Conservation (phyloP, 2,888 invertebrate species). For the Poecilobothrus nobilitatus region DNA sequence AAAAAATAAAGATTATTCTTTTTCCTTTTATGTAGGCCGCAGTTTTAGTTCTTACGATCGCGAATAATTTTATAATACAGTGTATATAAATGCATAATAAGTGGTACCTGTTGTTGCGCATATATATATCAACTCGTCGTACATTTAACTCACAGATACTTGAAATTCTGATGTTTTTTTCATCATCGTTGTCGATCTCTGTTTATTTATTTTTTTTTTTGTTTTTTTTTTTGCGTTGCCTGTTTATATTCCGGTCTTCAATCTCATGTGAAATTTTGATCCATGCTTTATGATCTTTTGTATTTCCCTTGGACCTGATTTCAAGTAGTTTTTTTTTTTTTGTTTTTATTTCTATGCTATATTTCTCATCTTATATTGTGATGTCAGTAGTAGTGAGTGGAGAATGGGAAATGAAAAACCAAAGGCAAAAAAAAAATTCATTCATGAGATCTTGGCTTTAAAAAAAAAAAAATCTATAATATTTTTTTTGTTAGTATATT, state of each 20-base stretch:
- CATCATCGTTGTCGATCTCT: background rate
- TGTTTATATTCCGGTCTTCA: background rate
- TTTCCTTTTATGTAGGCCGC: conserved; percentile 4
- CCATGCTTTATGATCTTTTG: conserved; percentile 2
- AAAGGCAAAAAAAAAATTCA: background rate
- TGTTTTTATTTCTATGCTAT: too few species aligned
- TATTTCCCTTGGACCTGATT: background rate
- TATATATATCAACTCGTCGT: too few species aligned
- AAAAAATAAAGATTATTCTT: background rate
- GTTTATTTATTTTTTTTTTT: background rate
- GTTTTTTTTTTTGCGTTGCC: background rate
- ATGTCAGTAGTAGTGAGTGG: too few species aligned
- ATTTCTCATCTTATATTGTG: background rate
- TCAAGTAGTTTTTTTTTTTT: background rate
- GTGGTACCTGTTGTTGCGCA: too few species aligned
- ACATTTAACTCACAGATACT: background rate
- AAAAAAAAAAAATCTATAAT: too few species aligned
- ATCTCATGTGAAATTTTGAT: conserved; percentile 1
- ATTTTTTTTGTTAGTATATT: background rate
- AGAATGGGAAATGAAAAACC: too few species aligned
- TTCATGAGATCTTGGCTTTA: background rate
- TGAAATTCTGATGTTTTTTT: background rate
- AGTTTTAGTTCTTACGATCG: background rate
- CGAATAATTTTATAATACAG: too few species aligned
- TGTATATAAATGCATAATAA: too few species aligned